Base-by-base conservation (phyloP, 2,797 vertebrate genomes). In the Tinamus major region DNA sequence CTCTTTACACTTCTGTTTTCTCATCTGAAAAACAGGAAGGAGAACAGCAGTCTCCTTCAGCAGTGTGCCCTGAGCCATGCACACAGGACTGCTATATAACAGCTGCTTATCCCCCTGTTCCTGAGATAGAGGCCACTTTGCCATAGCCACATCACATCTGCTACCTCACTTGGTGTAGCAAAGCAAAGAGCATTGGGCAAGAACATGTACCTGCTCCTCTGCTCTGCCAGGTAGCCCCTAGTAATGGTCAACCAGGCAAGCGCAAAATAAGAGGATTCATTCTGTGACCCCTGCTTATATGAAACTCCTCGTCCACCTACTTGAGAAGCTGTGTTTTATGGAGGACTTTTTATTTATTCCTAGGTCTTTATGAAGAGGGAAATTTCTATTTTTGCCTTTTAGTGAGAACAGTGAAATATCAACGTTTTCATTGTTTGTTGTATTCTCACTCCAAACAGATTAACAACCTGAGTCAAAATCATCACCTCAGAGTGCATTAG, bases 401-500 rank as follows among this genome's bases (percentile, higher is more conserved):
- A 85, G 48, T 29, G 49, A 86, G 94, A 87, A 46, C 6, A 76
- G 26, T 71, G 75, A 85, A 88, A 95, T 92, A 6, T 70, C 48
- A 29, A 12, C 33, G 62, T 88, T 95, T 94, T 59, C 11, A 44
- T 87, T 89, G 41, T 78, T 92, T 77, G 84, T 85, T 92, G 85
- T 49, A 79, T 92, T 51, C 71, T 55, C 6, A 26, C 49, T 65
- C 64, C 62, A 87, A 87, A 51, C 13, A 80, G 65, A 94, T 83
- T 63, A 93, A 85, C 75, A 94, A 58, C 65, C 55, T 41, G 81
- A 91, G 29, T 85, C 53, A 33, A 41, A 78, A 93, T 89, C 70
- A 85, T 74, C 85, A 80, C 87, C 88, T 96, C 93, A 83, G 62
- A 91, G 51, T 88, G 81, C 82, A 84, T 89, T 95, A 62, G 68